Evolutionary conservation across 2,113 vertebrate genomes (phyloP).

Genomic region (Pomatostomus ruficeps): DNA sequence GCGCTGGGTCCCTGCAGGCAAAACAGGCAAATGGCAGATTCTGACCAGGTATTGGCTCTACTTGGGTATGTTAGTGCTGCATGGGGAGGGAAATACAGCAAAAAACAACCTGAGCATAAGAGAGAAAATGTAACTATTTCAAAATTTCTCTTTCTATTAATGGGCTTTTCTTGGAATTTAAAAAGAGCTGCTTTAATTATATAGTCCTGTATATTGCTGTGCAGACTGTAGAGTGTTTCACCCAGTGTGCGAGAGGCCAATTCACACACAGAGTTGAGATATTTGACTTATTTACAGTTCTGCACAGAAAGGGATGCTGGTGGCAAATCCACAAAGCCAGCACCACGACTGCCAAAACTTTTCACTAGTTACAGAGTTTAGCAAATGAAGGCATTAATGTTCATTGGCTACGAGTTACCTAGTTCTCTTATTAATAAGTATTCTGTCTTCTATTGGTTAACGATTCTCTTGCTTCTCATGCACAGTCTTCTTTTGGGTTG

Average conservation of each 20-base stretch:
- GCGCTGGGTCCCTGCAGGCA: too few relatives aligned
- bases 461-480: neutral
- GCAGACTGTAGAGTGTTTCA: neutral
- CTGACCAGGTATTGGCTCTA: neutral
- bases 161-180: neutral
- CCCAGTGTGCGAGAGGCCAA: neutral
- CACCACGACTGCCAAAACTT: neutral
- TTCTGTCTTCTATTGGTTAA: neutral
- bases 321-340: neutral
- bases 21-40: neutral
- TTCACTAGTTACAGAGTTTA: neutral
- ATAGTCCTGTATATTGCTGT: neutral
- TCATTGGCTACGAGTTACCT: neutral
- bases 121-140: neutral
- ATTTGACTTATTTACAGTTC: neutral
- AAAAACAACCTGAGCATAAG: fast-evolving
- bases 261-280: neutral
- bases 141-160: neutral
- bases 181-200: neutral
- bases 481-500: neutral
- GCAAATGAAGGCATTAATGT: neutral
- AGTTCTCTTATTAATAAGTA: neutral
- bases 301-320: neutral
- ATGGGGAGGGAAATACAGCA: neutral
- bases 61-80: fast-evolving